phyloP scores from a whole-genome alignment of 2,113 vertebrate genomes.

The Nycticorax nycticorax region DNA sequence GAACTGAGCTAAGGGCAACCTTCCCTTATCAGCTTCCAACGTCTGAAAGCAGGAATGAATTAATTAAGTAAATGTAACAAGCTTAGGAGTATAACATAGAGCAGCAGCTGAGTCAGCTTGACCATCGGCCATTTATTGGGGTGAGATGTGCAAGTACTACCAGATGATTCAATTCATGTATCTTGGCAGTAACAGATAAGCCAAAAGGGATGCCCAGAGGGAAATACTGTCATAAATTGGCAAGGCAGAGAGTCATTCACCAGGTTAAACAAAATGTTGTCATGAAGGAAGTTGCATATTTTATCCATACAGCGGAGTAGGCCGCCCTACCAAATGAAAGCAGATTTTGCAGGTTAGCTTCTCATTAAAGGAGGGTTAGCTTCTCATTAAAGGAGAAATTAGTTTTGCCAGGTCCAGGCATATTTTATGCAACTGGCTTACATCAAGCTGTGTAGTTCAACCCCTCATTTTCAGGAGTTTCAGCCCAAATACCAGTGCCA shows the following conservation, averaged over 20 bases:
- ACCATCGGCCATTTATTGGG: conserved; percentile 2
- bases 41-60: conserved; percentile 52
- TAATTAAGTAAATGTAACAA: conserved; percentile 48
- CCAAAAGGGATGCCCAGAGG: conserved; percentile 22
- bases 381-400: background rate
- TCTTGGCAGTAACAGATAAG: conserved; percentile 44
- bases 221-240: conserved; percentile 37
- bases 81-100: conserved; percentile 30
- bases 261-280: conserved; percentile 29
- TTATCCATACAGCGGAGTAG: background rate
- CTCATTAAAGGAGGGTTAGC: background rate
- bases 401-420: background rate
- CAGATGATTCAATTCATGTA: conserved; percentile 47
- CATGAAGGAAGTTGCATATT: background rate
- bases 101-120: conserved; percentile 51
- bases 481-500: background rate
- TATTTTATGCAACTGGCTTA: background rate
- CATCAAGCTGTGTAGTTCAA: background rate
- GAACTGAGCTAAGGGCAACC: conserved; percentile 36
- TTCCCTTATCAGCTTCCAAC: conserved; percentile 20
- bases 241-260: conserved; percentile 15
- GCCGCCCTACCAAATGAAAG: background rate
- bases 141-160: conserved; percentile 36
- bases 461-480: background rate
- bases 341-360: background rate